Conservation (phyloP, 2,888 invertebrate species). For the Pristionchus entomophagus region DNA sequence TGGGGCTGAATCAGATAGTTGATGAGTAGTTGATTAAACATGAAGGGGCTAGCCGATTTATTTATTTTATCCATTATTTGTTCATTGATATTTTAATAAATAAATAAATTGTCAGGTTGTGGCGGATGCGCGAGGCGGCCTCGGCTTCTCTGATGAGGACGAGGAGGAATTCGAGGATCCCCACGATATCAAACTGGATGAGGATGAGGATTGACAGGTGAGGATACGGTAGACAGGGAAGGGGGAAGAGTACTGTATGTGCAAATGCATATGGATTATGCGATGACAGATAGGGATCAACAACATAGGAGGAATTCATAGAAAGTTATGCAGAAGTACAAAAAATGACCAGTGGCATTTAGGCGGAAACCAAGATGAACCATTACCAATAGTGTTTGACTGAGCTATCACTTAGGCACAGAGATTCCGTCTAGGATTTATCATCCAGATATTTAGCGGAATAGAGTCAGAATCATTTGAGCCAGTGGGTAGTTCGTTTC, state of each 20-base stretch:
- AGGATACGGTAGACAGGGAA: background rate
- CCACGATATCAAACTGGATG: constrained; percentile 70
- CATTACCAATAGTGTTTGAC: background rate
- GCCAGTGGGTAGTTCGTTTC: background rate
- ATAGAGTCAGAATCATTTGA: background rate
- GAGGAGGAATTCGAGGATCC: constrained; percentile 66
- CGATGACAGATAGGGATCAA: too few species aligned
- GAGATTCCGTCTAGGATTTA: background rate
- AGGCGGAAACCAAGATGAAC: too few species aligned
- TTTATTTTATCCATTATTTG: too few species aligned
- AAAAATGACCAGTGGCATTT: too few species aligned
- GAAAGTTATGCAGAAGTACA: too few species aligned
- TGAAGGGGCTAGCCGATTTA: too few species aligned
- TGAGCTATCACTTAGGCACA: background rate
- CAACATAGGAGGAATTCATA: too few species aligned
- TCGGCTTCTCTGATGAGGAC: constrained; percentile 63
- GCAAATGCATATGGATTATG: too few species aligned
- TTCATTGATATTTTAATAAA: too few species aligned
- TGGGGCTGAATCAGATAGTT: background rate
- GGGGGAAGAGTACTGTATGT: background rate
- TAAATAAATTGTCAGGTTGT: too few species aligned
- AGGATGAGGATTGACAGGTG: constrained; percentile 70
- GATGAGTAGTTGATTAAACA: too few species aligned
- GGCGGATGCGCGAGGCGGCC: constrained; percentile 55
- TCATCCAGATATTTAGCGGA: background rate